Evolutionary conservation across 2,888 invertebrate species (phyloP), one percentile per base, ranked within the genome.

Genomic region (Priapulus caudatus): DNA sequence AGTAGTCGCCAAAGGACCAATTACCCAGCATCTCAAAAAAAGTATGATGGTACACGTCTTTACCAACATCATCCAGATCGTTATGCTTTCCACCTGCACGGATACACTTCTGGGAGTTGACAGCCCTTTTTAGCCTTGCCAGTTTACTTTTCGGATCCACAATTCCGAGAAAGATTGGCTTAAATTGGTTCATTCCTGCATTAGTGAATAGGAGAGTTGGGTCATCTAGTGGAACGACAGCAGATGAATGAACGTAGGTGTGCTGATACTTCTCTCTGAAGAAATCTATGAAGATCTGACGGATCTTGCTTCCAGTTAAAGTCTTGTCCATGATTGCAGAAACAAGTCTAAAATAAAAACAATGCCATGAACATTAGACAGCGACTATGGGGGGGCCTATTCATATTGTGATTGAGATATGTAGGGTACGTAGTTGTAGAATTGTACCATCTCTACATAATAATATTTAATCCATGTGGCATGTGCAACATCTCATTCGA

Each of bases 21-120:
- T 98, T 99, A 4, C 98, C 98, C 78, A 99, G 79, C 98, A 99
- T 99, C 77, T 99, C 98, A 74, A 99, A 99, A 74, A 97, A 99
- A 2, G 98, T 99, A 66, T 99, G 98, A 77, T 99, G 98, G 67
- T 98, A 98, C 1, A 95, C 92, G 77, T 99, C 98, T 75, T 97
- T 97, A 23, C 98, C 98, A 5, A 98, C 98, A 77, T 98, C 98
- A 74, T 99, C 98, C 55, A 99, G 75, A 73, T 99, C 98, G 72
- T 99, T 99, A 73, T 99, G 98, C 74, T 99, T 99, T 49, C 98
- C 98, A 51, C 97, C 97, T 60, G 97, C 97, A 67, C 98, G 81
- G 61, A 99, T 97, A 72, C 98, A 99, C 73, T 99, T 99, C 72
- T 99, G 98, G 1, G 91, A 89, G 71, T 99, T 98, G 1, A 84